phyloP scores from a whole-genome alignment of 2,797 vertebrate genomes.

The Bradypodion ventrale region DNA sequence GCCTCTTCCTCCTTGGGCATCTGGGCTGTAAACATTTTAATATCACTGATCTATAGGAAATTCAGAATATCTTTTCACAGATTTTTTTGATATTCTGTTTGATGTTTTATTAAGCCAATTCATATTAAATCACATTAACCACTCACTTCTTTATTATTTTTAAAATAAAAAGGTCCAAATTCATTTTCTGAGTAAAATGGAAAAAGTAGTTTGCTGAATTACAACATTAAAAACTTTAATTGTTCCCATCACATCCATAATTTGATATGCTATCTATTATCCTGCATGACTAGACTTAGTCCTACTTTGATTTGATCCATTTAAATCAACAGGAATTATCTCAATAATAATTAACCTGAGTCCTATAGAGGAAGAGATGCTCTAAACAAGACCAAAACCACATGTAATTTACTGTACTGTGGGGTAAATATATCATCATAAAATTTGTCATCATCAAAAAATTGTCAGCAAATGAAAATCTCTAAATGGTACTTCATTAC shows the following conservation, averaged over 20 bases:
- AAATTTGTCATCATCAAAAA: background rate
- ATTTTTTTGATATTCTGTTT: slow-evolving; percentile 36
- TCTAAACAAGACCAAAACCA: background rate
- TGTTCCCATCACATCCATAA: too few species aligned
- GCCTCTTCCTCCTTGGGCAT: too few species aligned
- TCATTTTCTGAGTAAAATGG: slow-evolving; percentile 41
- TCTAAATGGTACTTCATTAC: background rate
- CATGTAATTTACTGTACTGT: background rate
- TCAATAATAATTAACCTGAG: background rate
- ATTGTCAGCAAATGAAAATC: background rate
- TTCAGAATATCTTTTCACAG: slow-evolving; percentile 40
- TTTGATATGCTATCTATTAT: slow-evolving; percentile 39
- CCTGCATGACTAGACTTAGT: slow-evolving; percentile 33
- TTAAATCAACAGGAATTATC: background rate
- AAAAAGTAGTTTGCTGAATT: slow-evolving; percentile 24
- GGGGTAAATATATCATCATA: background rate
- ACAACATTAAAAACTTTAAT: background rate
- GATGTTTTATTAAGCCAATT: slow-evolving; percentile 44
- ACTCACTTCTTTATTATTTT: slow-evolving; percentile 38
- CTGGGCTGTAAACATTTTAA: too few species aligned
- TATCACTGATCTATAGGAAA: slow-evolving; percentile 53
- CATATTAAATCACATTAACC: slow-evolving; percentile 35
- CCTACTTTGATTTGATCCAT: background rate
- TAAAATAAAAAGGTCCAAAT: slow-evolving; percentile 51
- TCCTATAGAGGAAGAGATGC: background rate